Base-by-base conservation (phyloP, 2,797 vertebrate genomes). In the Nyctibius grandis region DNA sequence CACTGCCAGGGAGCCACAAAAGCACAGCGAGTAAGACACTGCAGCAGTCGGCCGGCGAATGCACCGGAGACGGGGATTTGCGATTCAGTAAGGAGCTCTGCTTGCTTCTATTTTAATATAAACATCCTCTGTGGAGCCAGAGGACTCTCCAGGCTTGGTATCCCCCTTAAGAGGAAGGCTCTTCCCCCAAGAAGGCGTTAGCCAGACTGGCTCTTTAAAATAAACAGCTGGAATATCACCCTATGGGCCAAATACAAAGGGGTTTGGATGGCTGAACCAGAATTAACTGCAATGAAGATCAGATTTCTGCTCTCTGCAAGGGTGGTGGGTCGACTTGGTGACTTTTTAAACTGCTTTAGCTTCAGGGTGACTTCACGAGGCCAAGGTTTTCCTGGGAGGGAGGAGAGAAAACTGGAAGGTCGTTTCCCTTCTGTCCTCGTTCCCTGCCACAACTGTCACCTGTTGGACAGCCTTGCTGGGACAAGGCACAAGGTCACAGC, bases 391-490 rank as follows among this genome's bases (percentile, higher is more conserved):
- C 63, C 34, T 44, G 31, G 23, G 60, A 80, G 19, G 25, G 29
- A 72, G 19, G 4, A 60, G 19, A 50, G 36, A 73, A 56, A 81
- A n/a, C 28, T 15, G 53, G 33, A 53, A 68, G 28, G 54, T 42
- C 16, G 3, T 25, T 78, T 74, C 47, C 26, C 53, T 73, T 50
- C 22, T 57, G 33, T 47, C 40, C 59, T 72, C 4, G 3, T 28
- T 45, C 34, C 69, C 48, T 53, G 20, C 40, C 85, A 33, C 14
- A 70, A 5, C 56, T 22, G 51, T 63, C 8, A 20, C 28, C 3
- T 1, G 1, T 0, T 25, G 51, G 11, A 38, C 31, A 21, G 1
- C n/a, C 50, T 61, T 17, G 11, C 60, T 45, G 34, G 33, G 38
- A 73, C 20, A 25, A 57, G 20, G 22, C 53, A 34, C 12, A 9